Conservation (phyloP, 2,797 vertebrate species). For the Fistularia tabacaria region DNA sequence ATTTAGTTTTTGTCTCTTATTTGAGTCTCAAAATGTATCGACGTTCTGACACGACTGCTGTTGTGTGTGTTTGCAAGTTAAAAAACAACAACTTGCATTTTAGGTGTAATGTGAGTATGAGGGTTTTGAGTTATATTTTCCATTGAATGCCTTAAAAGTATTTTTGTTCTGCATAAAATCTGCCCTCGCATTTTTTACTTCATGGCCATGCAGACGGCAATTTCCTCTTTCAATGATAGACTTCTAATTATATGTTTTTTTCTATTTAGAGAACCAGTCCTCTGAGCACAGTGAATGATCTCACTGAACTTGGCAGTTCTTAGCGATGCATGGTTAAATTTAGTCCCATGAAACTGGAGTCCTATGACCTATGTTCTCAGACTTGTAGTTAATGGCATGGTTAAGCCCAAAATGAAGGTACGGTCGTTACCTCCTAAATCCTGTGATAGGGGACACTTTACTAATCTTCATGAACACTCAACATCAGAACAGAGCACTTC, state of each 20-base stretch:
- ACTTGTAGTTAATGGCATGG: conserved; percentile 39
- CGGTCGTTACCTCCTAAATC: neutral
- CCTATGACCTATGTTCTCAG: conserved; percentile 54
- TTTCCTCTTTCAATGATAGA: neutral
- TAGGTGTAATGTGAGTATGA: too few species aligned
- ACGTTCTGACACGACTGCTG: too few species aligned
- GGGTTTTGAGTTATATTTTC: too few species aligned
- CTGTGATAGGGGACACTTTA: neutral
- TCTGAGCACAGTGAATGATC: conserved; percentile 21
- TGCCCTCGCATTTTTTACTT: conserved; percentile 6
- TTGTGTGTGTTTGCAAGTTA: too few species aligned
- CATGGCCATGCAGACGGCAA: conserved; percentile 5
- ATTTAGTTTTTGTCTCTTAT: too few species aligned
- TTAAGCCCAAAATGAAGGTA: conserved; percentile 25
- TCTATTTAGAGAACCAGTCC: neutral
- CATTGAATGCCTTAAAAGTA: too few species aligned
- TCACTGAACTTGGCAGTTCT: conserved; percentile 49
- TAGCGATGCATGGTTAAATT: conserved; percentile 61
- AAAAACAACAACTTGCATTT: too few species aligned
- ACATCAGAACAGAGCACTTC: too few species aligned
- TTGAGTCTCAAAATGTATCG: too few species aligned
- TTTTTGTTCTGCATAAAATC: too few species aligned
- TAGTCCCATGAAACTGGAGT: conserved; percentile 69
- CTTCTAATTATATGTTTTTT: too few species aligned
- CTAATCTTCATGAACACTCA: neutral